These are phyloP conservation scores for Cryptocephalus moraei DNA, from an alignment of 2,888 invertebrate species.

Conservation along the genomic window DNA sequence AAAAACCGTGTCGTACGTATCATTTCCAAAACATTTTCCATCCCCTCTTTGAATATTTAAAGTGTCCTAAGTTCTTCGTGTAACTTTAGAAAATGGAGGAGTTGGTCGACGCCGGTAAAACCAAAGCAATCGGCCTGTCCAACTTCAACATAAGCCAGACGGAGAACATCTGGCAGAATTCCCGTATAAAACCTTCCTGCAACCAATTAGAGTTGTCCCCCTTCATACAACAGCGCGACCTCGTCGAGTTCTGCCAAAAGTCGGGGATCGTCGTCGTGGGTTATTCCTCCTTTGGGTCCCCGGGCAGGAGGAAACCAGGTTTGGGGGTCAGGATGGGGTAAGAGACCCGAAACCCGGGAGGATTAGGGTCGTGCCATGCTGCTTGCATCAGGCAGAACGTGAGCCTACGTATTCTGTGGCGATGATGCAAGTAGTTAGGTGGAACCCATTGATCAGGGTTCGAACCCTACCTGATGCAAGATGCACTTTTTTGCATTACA, in stretches of 20 bases:
- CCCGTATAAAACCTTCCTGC: slow-evolving; percentile 47
- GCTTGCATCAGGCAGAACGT: not conserved
- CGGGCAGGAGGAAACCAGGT: not conserved
- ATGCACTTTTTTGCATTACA: too few species aligned
- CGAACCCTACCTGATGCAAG: too few species aligned
- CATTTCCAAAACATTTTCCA: too few species aligned
- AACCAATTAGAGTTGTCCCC: slow-evolving; percentile 51
- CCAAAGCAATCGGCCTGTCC: slow-evolving; percentile 11
- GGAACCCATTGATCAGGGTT: too few species aligned
- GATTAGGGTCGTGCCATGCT: too few species aligned
- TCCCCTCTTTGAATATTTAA: too few species aligned
- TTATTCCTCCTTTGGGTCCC: slow-evolving; percentile 1
- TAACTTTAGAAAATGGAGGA: slow-evolving; percentile 42
- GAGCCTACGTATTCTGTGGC: too few species aligned
- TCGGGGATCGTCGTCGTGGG: slow-evolving; percentile 1
- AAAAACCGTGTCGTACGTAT: too few species aligned
- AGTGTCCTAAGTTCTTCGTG: too few species aligned
- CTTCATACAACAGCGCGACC: slow-evolving; percentile 40
- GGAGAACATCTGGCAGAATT: slow-evolving; percentile 44
- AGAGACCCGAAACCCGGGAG: too few species aligned
- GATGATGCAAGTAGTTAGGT: too few species aligned
- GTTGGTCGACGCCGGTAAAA: slow-evolving; percentile 42
- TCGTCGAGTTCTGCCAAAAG: slow-evolving; percentile 3
- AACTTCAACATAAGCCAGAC: slow-evolving; percentile 53
- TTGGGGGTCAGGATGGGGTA: too few species aligned